Percentiles rank a stretch among this genome's conserved stretches.
Evolutionary conservation across 2,113 vertebrate genomes (phyloP).

Genomic region (Emydocephalus ijimae): DNA sequence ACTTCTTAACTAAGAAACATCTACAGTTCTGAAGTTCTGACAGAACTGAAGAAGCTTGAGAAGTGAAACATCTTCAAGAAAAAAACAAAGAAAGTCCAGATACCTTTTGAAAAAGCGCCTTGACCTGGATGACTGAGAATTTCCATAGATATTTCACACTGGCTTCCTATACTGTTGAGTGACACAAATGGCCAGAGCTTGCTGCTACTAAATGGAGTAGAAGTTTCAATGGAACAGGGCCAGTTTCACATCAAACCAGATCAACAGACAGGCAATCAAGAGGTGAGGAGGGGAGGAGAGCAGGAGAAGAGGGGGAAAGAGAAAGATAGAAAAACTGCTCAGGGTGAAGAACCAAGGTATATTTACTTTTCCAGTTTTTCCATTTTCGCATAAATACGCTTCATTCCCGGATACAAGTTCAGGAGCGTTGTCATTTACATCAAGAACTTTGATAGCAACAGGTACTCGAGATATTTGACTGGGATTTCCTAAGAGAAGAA

Average conservation of each 20-base stretch:
- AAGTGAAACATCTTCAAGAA: no score
- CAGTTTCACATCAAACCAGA: not conserved
- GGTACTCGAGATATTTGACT: conserved; percentile 93
- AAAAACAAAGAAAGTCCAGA: no score
- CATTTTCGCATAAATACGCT: conserved; percentile 95
- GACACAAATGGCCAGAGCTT: not conserved
- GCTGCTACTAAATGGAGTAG: not conserved
- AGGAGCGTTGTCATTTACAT: conserved; percentile 98
- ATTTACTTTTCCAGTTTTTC: conserved; percentile 93
- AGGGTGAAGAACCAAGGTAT: conserved; percentile 52
- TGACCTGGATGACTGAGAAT: not conserved
- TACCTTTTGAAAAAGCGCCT: no score
- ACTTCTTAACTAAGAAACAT: not conserved
- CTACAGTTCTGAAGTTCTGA: not conserved
- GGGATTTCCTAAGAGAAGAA: conserved; percentile 85
- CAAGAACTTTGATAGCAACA: conserved; percentile 93
- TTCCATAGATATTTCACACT: not conserved
- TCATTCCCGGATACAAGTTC: conserved; percentile 93
- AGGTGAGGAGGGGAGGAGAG: conserved; percentile 34
- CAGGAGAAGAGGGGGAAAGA: not conserved
- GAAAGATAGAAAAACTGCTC: conserved; percentile 8
- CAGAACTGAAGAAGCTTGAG: no score
- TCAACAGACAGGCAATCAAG: not conserved
- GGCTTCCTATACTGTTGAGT: not conserved
- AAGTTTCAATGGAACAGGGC: not conserved